Evolutionary conservation across 1,140 invertebrate species (phyloP), one percentile per base, ranked within the genome.

Genomic region (Polypedilum pembai): DNA sequence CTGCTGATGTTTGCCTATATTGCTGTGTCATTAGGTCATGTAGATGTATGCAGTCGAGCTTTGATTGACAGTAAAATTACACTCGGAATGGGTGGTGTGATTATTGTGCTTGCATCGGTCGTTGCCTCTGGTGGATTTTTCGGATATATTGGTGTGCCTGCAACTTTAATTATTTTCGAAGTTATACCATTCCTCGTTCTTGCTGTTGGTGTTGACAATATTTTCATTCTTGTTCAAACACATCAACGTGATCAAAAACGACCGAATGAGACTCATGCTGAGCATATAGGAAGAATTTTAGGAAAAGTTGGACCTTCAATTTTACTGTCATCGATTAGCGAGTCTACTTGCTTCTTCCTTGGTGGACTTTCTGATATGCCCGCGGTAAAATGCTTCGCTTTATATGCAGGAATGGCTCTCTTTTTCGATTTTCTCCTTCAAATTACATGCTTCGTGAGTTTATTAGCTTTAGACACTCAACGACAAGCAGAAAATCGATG

Each of bases 1-100:
- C 81, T 98, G 73, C 95, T 98, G 73, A 99, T 99, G 97, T 99
- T 99, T 82, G 88, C 89, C 17, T 99, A 99, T 78, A 96, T 99
- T 75, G 92, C 96, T 0, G 88, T 99, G 69, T 91, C 95, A 1
- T 86, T 99, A 24, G 96, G 97, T 0, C 90, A 95, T 76, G 90
- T 94, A 76, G 89, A 89, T 76, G 88, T 87, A 0, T 91, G 86
- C 74, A 85, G 86, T 24, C 85, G 91, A 69, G 81, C 94, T 20
- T 83, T 95, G 83, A 90, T 98, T 75, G 94, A 98, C 80, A 95
- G 94, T 76, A 98, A 98, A 86, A 91, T 98, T 21, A 92, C 93
- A 0, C 85, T 98, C 8, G 95, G 96, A 20, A 84, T 99, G 45
- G 91, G 91, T 79, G 87, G 96, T 63, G 94, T 99, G 4, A 77